Base-by-base conservation (phyloP, 2,888 invertebrate species). In the Drosophila kuntzei region DNA sequence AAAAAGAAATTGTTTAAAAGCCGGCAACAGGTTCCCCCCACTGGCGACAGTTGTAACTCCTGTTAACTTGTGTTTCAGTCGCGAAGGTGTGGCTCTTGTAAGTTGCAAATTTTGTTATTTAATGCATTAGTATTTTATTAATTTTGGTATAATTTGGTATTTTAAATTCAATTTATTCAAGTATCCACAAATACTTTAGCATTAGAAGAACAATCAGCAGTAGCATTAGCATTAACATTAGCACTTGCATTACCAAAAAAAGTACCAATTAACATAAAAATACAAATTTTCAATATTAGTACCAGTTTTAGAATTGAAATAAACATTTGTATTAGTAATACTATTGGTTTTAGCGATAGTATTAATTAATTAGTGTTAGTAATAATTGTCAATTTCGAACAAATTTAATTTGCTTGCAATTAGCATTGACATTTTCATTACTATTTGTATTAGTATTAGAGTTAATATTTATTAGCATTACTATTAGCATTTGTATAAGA, bases 1-100 rank as follows among this genome's bases (percentile, higher is more conserved):
- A 83, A 89, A 77, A 86, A 71, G 54, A 83, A 87, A 84, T 79
- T 65, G 60, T 54, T 76, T 58, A 71, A 76, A 77, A 69, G 67
- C 83, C 67, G 70, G 62, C 72, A 71, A 69, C 87, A 80, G 78
- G 79, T 79, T 85, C 46, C 60, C 20, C 70, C 32, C 49, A 62
- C 57, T 67, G 79, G 76, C 64, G 61, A 60, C 75, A 55, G 44
- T 68, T 68, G 71, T 29, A 18, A 59, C 66, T 57, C 47, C 51
- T 50, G 54, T 61, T 55, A 46, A 53, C 61, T 54, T 49, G 61
- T 6, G 65, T 39, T 11, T 20, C 49, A 18, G 50, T 27, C 46
- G 57, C 11, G 37, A 70, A 62, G 67, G 74, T 62, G 79, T 62
- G 67, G 51, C 32, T 44, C 20, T 9, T 37, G 44, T 29, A 39